Percentiles rank a stretch among this genome's conserved stretches.
Evolutionary conservation across 1,140 invertebrate species (phyloP).

Genomic region (Lepidotrigona ventralis): DNA sequence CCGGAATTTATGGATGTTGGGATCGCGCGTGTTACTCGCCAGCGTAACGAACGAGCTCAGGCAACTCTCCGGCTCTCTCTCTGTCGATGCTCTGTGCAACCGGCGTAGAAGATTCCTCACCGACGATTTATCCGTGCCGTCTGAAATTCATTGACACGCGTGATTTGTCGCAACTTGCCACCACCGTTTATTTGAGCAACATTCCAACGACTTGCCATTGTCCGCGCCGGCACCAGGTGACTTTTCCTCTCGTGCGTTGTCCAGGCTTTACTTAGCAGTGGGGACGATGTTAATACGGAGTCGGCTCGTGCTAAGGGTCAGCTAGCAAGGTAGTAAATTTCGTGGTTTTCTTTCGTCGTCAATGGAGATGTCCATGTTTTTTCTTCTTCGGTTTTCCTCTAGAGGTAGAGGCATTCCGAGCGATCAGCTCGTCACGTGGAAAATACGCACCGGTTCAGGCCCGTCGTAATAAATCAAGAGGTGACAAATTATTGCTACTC

Average conservation of each 20-base stretch:
- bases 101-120: constrained; percentile 28
- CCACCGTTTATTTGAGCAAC: constrained; percentile 64
- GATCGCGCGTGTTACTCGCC: constrained; percentile 26
- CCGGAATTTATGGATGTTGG: constrained; percentile 50
- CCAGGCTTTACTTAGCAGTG: not conserved
- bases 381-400: constrained; percentile 25
- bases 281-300: constrained; percentile 21
- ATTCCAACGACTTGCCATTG: constrained; percentile 58
- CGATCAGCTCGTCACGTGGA: not conserved
- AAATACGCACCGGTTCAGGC: not conserved
- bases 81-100: constrained; percentile 8
- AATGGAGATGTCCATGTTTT: constrained; percentile 59
- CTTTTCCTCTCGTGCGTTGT: constrained; percentile 35
- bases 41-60: not conserved
- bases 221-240: constrained; percentile 66
- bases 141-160: constrained; percentile 53
- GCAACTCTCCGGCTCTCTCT: too few relatives aligned
- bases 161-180: constrained; percentile 71
- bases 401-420: not conserved
- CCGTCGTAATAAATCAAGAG: not conserved
- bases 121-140: constrained; percentile 42
- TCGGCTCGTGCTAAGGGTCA: constrained; percentile 60
- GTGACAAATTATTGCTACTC: not conserved
- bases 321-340: constrained; percentile 68
- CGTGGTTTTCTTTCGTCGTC: constrained; percentile 47